phyloP scores from a whole-genome alignment of 2,797 vertebrate species.

The Danio aesculapii region DNA sequence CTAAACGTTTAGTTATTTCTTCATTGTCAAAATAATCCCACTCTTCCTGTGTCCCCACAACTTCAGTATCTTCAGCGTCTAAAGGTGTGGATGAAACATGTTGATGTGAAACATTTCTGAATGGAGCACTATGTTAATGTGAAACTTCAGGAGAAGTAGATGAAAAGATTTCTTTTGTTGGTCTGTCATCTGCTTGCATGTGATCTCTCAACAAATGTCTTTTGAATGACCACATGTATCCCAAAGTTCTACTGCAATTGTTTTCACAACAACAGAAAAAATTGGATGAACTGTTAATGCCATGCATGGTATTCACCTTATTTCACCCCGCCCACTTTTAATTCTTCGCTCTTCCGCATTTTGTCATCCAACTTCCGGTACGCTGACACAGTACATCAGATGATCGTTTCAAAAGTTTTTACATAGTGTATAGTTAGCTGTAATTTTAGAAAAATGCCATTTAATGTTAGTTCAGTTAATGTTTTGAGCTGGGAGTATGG shows the following conservation, averaged over 20 bases:
- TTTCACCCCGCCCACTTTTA: no score
- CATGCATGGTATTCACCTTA: background rate
- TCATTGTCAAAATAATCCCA: background rate
- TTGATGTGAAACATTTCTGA: background rate
- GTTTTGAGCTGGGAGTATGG: no score
- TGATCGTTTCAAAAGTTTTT: no score
- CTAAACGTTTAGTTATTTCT: background rate
- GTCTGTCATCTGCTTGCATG: background rate
- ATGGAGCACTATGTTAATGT: background rate
- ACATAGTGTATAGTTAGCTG: no score
- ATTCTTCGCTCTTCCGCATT: no score
- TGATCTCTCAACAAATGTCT: conserved; percentile 6
- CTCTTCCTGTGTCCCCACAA: background rate
- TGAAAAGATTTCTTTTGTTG: background rate
- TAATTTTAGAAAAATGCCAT: no score
- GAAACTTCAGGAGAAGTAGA: background rate
- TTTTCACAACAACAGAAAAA: background rate
- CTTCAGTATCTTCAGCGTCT: background rate
- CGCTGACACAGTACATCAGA: no score
- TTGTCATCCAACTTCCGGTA: no score
- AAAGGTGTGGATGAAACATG: no score
- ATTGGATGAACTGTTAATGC: background rate
- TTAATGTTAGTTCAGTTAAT: no score
- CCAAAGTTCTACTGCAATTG: background rate
- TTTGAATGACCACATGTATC: background rate